These are phyloP conservation scores for Cyanoderma ruficeps DNA, from an alignment of 2,113 vertebrate genomes.

Conservation along the genomic window DNA sequence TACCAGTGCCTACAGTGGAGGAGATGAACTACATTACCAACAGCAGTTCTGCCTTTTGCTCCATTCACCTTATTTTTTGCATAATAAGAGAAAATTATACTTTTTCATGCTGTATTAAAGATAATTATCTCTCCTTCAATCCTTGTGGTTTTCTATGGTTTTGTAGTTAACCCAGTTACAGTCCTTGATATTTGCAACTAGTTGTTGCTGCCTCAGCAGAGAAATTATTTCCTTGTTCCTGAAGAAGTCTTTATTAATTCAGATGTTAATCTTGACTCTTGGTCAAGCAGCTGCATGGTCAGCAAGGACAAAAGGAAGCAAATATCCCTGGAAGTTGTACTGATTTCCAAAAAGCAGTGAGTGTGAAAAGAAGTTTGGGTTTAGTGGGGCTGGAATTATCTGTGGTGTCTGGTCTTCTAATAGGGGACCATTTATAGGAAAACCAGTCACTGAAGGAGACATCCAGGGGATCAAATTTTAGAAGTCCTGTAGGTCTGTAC, in stretches of 20 bases:
- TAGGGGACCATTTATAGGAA: neutral
- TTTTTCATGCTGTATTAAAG: constrained; percentile 22
- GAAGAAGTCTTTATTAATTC: neutral
- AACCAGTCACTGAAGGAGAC: neutral
- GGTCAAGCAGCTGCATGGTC: neutral
- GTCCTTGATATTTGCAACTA: neutral
- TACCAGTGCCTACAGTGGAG: neutral
- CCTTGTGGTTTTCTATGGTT: neutral
- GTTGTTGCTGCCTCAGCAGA: neutral
- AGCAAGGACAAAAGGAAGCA: neutral
- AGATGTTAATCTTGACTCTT: neutral
- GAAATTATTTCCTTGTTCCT: neutral
- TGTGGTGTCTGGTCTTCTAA: neutral
- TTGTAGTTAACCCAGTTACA: neutral
- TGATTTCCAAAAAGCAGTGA: neutral
- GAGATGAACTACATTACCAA: neutral
- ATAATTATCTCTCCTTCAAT: constrained; percentile 5
- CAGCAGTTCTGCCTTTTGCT: constrained; percentile 5
- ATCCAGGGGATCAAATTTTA: neutral
- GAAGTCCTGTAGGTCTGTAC: neutral
- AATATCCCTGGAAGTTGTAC: neutral
- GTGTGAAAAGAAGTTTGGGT: neutral
- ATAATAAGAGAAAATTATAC: constrained; percentile 25
- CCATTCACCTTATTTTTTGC: neutral
- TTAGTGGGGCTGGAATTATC: neutral